Conservation (phyloP, 2,113 vertebrate species). For the Aspidoscelis tigris region DNA sequence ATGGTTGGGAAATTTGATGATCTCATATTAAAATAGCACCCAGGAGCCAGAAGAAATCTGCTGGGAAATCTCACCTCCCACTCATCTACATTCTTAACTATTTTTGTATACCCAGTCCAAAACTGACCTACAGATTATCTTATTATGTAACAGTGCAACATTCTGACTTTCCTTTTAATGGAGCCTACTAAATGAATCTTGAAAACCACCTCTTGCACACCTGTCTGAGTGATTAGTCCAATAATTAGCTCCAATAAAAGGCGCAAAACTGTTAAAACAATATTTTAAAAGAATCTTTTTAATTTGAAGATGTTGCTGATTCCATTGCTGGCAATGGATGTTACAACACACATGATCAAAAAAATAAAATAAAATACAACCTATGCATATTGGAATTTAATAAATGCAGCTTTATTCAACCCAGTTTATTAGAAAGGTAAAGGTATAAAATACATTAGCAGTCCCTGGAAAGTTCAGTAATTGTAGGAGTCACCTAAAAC, state of each 20-base stretch:
- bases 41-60: not conserved
- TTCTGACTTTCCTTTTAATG: not conserved
- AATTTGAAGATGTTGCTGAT: slow-evolving; percentile 30
- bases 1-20: not conserved
- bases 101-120: not conserved
- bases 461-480: slow-evolving; percentile 51
- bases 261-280: slow-evolving; percentile 50
- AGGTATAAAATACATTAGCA: slow-evolving; percentile 48
- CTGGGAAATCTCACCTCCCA: not conserved
- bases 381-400: slow-evolving; percentile 26
- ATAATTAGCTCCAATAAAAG: slow-evolving; percentile 50
- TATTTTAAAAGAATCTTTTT: slow-evolving; percentile 7
- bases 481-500: slow-evolving; percentile 25
- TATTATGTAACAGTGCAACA: not conserved
- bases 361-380: slow-evolving; percentile 6
- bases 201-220: not conserved
- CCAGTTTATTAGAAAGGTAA: slow-evolving; percentile 55
- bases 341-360: slow-evolving; percentile 41
- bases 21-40: not conserved
- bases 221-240: slow-evolving; percentile 29
- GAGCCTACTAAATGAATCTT: not conserved
- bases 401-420: slow-evolving; percentile 33
- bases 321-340: slow-evolving; percentile 66
- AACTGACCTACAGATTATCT: not conserved
- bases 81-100: not conserved